A percentile compares a stretch with the other conserved stretches of the same genome.
Evolutionary conservation across 2,797 vertebrate genomes (phyloP).

Genomic region (Bucorvus abyssinicus): DNA sequence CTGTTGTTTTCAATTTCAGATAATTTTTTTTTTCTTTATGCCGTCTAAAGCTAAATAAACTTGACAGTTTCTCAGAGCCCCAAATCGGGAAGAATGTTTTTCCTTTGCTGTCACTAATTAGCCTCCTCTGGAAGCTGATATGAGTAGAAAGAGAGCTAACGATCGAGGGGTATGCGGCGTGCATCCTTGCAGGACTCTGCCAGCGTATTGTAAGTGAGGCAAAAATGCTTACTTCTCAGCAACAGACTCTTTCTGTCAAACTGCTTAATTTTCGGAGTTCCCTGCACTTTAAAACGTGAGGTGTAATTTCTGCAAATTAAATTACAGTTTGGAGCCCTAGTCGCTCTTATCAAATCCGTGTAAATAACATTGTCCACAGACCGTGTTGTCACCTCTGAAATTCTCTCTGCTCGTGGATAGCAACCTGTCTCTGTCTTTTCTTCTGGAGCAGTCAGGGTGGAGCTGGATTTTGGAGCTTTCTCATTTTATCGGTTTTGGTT

Average conservation of each 20-base stretch:
- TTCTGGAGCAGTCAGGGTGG: conserved; percentile 26
- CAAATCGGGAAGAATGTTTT: conserved; percentile 3
- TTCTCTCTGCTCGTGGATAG: conserved; percentile 27
- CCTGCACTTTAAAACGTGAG: background rate
- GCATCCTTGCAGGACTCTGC: conserved; percentile 4
- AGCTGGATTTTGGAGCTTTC: conserved; percentile 27
- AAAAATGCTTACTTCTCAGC: background rate
- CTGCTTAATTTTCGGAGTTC: background rate
- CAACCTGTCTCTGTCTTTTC: conserved; percentile 22
- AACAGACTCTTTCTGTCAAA: conserved; percentile 16
- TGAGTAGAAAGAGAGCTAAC: background rate
- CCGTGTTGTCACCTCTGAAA: conserved; percentile 37
- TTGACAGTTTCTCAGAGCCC: background rate
- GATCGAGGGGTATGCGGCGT: background rate
- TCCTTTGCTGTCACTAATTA: conserved; percentile 36
- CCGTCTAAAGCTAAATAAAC: conserved; percentile 11
- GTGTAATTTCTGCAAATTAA: conserved; percentile 25
- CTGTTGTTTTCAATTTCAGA: background rate
- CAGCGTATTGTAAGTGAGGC: background rate
- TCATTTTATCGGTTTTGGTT: background rate
- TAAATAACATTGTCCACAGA: conserved; percentile 40
- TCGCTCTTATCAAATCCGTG: conserved; percentile 8
- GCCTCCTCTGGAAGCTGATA: background rate
- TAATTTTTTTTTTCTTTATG: background rate
- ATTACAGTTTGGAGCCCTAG: background rate